Evolutionary conservation across 1,140 invertebrate species (phyloP).

Genomic region (Pogonomyrmex californicus): DNA sequence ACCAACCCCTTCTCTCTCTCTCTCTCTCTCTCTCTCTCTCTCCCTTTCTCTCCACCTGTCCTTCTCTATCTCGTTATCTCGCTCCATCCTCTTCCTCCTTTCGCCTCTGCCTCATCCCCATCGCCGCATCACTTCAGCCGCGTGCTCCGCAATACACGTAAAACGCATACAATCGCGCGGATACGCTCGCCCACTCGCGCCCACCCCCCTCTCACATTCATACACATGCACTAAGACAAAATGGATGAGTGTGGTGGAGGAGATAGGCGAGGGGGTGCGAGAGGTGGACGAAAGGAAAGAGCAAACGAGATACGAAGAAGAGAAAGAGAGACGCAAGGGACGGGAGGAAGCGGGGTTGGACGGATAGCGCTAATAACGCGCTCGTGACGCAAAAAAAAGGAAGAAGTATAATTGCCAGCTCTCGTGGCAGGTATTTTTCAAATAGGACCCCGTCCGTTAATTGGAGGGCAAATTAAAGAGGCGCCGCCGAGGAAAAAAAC

Average conservation of each 20-base stretch:
- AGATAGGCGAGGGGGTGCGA: constrained; percentile 5
- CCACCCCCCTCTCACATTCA: constrained; percentile 25
- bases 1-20: constrained; percentile 52
- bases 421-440: constrained; percentile 79
- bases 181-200: constrained; percentile 43
- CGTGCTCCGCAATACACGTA: constrained; percentile 61
- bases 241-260: constrained; percentile 26
- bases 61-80: constrained; percentile 26
- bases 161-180: constrained; percentile 58
- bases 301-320: constrained; percentile 19
- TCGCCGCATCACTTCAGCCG: constrained; percentile 41
- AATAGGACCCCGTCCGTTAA: constrained; percentile 80
- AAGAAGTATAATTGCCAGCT: constrained; percentile 80
- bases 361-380: constrained; percentile 82
- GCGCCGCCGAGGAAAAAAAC: constrained; percentile 77
- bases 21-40: constrained; percentile 41
- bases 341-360: constrained; percentile 64
- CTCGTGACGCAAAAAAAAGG: constrained; percentile 77
- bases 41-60: constrained; percentile 37
- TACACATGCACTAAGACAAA: constrained; percentile 66
- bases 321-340: constrained; percentile 25
- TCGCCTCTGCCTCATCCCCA: constrained; percentile 16
- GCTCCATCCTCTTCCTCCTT: constrained; percentile 6
- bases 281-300: constrained; percentile 43
- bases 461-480: constrained; percentile 82